Conservation (phyloP, 2,797 vertebrate genomes). For the Amazona ochrocephala region DNA sequence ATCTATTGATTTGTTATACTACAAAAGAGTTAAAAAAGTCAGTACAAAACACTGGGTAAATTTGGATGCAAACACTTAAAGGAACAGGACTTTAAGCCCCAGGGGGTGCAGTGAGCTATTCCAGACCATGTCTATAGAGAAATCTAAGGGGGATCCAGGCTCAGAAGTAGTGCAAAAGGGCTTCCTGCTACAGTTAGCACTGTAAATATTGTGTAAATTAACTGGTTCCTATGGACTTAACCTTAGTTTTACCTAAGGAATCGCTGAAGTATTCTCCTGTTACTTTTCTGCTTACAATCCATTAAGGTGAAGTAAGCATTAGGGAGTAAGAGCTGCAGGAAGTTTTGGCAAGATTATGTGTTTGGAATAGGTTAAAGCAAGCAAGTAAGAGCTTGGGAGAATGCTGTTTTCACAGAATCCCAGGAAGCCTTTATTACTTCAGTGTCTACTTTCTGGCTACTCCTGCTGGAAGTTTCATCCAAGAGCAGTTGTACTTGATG, state of each 20-base stretch:
- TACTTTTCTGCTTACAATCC: not conserved
- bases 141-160: not conserved
- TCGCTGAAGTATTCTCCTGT: not conserved
- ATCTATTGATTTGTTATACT: not conserved
- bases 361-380: not conserved
- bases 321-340: not conserved
- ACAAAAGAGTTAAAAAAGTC: not conserved
- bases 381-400: not conserved
- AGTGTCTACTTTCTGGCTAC: not conserved
- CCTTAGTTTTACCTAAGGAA: not conserved
- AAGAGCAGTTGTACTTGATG: not conserved
- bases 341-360: not conserved
- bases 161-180: not conserved
- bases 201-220: not conserved
- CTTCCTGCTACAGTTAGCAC: not conserved
- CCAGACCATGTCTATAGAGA: not conserved
- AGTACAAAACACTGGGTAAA: not conserved
- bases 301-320: not conserved
- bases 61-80: not conserved
- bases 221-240: not conserved
- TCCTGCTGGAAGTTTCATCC: not conserved
- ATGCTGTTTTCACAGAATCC: not conserved
- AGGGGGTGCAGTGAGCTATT: not conserved
- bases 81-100: not conserved
- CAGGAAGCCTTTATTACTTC: not conserved